These are phyloP conservation scores for Mesorhabditis belari DNA, from an alignment of 2,888 invertebrate genomes.

Conservation along the genomic window DNA sequence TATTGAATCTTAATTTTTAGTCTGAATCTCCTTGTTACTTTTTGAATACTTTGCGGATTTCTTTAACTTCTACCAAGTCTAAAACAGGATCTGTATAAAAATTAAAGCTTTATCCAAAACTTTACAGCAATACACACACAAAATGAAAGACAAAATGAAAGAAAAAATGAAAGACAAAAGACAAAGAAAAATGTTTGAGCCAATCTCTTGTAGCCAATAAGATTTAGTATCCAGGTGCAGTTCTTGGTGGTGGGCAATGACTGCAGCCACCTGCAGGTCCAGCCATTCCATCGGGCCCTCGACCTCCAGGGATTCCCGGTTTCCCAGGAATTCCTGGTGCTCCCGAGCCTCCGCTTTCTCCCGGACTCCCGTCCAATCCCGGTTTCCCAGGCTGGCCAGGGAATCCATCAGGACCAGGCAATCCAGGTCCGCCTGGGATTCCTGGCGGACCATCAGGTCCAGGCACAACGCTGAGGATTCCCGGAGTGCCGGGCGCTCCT, in stretches of 20 bases:
- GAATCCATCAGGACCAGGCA: slow-evolving; percentile 31
- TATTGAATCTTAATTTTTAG: too few relatives aligned
- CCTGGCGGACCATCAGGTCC: slow-evolving; percentile 23
- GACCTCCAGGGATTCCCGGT: background rate
- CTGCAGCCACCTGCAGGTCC: slow-evolving; percentile 28
- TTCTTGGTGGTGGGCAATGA: slow-evolving; percentile 45
- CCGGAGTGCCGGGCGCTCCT: slow-evolving; percentile 28
- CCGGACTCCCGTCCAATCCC: slow-evolving; percentile 37
- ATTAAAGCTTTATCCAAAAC: too few relatives aligned
- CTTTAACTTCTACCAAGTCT: too few relatives aligned
- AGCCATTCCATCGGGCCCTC: background rate
- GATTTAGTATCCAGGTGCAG: slow-evolving; percentile 45
- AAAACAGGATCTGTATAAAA: too few relatives aligned
- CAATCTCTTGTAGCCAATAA: background rate
- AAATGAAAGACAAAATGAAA: too few relatives aligned
- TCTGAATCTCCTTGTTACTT: too few relatives aligned
- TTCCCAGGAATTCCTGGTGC: background rate
- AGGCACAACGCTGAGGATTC: slow-evolving; percentile 16
- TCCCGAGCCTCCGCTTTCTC: slow-evolving; percentile 21
- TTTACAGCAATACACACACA: too few relatives aligned
- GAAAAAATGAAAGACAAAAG: too few relatives aligned
- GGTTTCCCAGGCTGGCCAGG: slow-evolving; percentile 30
- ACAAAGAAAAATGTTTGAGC: too few relatives aligned
- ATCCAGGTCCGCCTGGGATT: slow-evolving; percentile 24
- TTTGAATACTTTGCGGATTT: too few relatives aligned